Percentiles rank a stretch among this genome's conserved stretches.
Conservation (phyloP, 2,113 vertebrate species). For the Anoplopoma fimbria region DNA sequence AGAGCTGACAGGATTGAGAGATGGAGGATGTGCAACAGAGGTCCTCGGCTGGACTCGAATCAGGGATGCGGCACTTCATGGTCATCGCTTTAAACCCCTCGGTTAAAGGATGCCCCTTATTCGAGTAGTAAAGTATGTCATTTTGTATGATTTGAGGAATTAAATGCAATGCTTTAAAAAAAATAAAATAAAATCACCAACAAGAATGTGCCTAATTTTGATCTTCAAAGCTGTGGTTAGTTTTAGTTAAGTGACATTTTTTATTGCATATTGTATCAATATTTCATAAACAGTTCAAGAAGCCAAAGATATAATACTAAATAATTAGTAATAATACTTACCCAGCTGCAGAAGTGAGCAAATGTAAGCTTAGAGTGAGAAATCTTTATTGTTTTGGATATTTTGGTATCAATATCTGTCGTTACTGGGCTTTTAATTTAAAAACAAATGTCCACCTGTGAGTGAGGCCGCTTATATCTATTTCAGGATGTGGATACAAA, state of each 20-base stretch:
- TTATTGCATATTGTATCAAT: neutral
- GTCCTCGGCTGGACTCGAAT: neutral
- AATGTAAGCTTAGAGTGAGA: neutral
- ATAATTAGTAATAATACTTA: neutral
- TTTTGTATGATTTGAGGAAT: neutral
- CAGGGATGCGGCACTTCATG: neutral
- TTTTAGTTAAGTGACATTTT: neutral
- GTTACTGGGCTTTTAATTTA: neutral
- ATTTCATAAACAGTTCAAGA: neutral
- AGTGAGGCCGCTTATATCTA: neutral
- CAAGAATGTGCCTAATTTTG: neutral
- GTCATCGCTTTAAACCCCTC: neutral
- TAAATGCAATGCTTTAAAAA: neutral
- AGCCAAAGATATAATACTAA: neutral
- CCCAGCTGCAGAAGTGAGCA: neutral
- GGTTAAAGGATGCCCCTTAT: neutral
- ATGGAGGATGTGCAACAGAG: neutral
- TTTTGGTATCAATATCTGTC: neutral
- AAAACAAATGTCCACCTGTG: neutral
- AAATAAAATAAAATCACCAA: neutral
- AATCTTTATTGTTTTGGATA: neutral
- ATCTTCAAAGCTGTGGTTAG: neutral
- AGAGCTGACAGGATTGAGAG: constrained; percentile 14
- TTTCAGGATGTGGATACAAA: constrained; percentile 2
- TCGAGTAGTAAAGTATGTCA: neutral